Percentiles rank a stretch among this genome's conserved stretches.
Evolutionary conservation across 2,113 vertebrate genomes (phyloP).

Genomic region (Gallinago media): DNA sequence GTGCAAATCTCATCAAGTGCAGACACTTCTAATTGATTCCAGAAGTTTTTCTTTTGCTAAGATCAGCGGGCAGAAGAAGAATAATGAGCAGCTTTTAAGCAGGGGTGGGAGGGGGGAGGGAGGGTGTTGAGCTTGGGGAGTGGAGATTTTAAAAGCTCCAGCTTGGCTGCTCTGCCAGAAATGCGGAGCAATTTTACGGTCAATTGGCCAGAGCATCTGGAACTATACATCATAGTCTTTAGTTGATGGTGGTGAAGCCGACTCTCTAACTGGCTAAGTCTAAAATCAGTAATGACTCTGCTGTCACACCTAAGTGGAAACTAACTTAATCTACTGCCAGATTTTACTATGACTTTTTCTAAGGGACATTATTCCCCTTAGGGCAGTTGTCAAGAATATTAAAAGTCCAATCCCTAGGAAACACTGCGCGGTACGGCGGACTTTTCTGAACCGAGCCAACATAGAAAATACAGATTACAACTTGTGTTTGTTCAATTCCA

Average conservation of each 20-base stretch:
- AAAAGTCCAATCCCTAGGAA: slow-evolving; percentile 16
- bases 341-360: slow-evolving; percentile 64
- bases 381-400: slow-evolving; percentile 44
- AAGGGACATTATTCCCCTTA: slow-evolving; percentile 51
- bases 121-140: slow-evolving; percentile 72
- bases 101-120: slow-evolving; percentile 56
- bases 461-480: slow-evolving; percentile 37
- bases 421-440: neutral
- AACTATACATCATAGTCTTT: slow-evolving; percentile 86
- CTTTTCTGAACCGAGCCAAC: slow-evolving; percentile 26
- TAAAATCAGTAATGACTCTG: slow-evolving; percentile 74
- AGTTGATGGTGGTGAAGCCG: slow-evolving; percentile 80
- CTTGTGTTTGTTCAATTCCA: slow-evolving; percentile 54
- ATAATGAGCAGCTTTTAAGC: slow-evolving; percentile 87
- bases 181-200: slow-evolving; percentile 95
- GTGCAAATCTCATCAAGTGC: slow-evolving; percentile 96
- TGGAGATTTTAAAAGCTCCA: slow-evolving; percentile 85
- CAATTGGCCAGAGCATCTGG: slow-evolving; percentile 97
- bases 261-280: slow-evolving; percentile 77
- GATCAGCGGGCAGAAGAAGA: slow-evolving; percentile 82
- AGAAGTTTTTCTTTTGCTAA: slow-evolving; percentile 86
- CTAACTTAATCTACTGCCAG: slow-evolving; percentile 66
- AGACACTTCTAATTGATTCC: slow-evolving; percentile 97
- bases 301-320: slow-evolving; percentile 78
- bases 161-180: slow-evolving; percentile 83